These are phyloP conservation scores for Passer domesticus DNA, from an alignment of 2,113 vertebrate species.

Conservation along the genomic window DNA sequence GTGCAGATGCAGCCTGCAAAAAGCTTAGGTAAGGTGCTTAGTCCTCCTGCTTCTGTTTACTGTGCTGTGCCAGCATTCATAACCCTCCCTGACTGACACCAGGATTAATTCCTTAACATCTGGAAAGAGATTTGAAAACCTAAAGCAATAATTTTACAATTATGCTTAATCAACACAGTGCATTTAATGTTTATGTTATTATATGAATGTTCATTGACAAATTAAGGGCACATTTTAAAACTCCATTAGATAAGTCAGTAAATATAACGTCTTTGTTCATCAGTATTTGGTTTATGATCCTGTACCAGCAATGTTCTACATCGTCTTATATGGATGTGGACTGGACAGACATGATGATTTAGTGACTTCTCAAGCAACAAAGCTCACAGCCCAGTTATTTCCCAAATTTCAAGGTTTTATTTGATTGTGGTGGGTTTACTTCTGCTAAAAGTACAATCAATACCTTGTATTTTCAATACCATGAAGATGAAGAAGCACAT, in stretches of 20 bases:
- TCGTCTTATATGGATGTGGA: background rate
- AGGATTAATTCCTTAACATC: background rate
- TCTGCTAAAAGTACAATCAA: constrained; percentile 17
- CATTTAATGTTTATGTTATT: background rate
- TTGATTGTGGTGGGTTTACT: background rate
- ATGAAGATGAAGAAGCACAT: background rate
- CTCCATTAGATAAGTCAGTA: background rate
- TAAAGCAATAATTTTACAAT: background rate
- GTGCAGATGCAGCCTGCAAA: background rate
- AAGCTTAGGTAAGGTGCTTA: background rate
- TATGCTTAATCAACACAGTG: background rate
- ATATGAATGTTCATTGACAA: background rate
- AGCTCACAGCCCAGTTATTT: background rate
- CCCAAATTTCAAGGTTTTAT: background rate
- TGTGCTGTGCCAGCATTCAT: background rate
- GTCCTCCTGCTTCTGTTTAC: background rate
- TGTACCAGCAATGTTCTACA: background rate
- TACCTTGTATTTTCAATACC: background rate
- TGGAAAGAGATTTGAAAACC: background rate
- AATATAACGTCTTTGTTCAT: background rate
- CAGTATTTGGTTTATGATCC: background rate
- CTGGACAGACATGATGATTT: background rate
- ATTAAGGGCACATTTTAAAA: background rate
- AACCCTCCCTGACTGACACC: background rate
- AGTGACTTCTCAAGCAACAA: background rate